Conservation (phyloP, 2,797 vertebrate species). For the Myotis vivesi region DNA sequence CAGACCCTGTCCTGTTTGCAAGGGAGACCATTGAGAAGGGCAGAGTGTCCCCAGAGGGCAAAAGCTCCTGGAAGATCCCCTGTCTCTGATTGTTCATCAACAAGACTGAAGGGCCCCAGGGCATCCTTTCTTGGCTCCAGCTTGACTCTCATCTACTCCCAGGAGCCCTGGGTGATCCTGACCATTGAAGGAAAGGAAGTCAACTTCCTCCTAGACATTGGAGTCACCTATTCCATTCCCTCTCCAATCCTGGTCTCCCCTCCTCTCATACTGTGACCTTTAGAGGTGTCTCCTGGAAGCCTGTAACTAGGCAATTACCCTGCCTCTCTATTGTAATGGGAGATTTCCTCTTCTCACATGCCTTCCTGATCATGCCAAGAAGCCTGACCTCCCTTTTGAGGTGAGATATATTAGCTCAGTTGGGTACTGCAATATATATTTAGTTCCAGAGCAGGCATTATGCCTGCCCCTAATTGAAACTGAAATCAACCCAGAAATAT, state of each 20-base stretch:
- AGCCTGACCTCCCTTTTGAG: neutral
- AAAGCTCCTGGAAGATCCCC: neutral
- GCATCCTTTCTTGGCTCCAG: neutral
- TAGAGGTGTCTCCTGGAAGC: neutral
- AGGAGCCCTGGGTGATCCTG: neutral
- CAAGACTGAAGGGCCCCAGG: neutral
- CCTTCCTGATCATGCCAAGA: neutral
- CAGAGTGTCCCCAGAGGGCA: neutral
- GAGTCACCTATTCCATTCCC: neutral
- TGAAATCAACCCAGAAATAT: neutral
- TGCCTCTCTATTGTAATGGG: rapidly evolving
- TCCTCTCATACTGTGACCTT: neutral
- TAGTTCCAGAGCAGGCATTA: neutral
- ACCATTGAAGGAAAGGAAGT: neutral
- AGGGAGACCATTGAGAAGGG: neutral
- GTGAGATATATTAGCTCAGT: neutral
- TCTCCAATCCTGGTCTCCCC: neutral
- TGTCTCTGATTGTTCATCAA: neutral
- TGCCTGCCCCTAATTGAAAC: neutral
- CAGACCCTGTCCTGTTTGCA: neutral
- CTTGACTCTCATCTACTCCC: neutral
- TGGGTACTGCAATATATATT: neutral
- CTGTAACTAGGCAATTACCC: neutral
- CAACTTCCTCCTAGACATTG: neutral
- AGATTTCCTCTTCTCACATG: neutral